Evolutionary conservation across 2,888 invertebrate genomes (phyloP).

Genomic region (Ypsolopha sequella): DNA sequence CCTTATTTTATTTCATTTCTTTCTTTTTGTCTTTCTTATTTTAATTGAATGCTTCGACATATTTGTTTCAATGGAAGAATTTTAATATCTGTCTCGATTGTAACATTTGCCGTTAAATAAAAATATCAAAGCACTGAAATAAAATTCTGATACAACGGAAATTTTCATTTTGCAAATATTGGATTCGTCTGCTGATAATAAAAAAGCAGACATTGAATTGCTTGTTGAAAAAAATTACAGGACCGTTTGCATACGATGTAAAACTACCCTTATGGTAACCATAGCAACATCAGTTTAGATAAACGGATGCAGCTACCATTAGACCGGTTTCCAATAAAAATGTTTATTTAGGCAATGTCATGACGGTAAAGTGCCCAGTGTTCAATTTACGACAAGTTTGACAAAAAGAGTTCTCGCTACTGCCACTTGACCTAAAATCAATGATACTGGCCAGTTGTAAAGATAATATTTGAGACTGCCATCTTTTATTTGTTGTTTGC

Average conservation of each 20-base stretch:
- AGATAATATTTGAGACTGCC: not conserved
- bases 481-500: not conserved
- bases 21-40: constrained; percentile 7
- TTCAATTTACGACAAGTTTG: constrained; percentile 15
- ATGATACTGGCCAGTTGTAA: constrained; percentile 3
- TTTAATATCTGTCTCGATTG: not conserved
- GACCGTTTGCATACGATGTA: too few relatives aligned
- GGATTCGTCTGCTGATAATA: too few relatives aligned
- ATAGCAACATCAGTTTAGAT: too few relatives aligned
- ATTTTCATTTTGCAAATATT: too few relatives aligned
- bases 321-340: constrained; percentile 23
- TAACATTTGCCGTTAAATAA: not conserved
- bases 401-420: constrained; percentile 5
- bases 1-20: constrained; percentile 17
- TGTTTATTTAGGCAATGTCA: constrained; percentile 33
- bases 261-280: too few relatives aligned
- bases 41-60: constrained; percentile 1
- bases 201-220: too few relatives aligned
- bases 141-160: too few relatives aligned
- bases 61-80: not conserved
- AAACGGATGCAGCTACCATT: not conserved
- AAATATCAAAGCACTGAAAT: not conserved
- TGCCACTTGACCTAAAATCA: constrained; percentile 15
- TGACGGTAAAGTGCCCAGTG: constrained; percentile 14
- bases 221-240: too few relatives aligned